Conservation (phyloP, 2,797 vertebrate species). For the Hydrolagus colliei region DNA sequence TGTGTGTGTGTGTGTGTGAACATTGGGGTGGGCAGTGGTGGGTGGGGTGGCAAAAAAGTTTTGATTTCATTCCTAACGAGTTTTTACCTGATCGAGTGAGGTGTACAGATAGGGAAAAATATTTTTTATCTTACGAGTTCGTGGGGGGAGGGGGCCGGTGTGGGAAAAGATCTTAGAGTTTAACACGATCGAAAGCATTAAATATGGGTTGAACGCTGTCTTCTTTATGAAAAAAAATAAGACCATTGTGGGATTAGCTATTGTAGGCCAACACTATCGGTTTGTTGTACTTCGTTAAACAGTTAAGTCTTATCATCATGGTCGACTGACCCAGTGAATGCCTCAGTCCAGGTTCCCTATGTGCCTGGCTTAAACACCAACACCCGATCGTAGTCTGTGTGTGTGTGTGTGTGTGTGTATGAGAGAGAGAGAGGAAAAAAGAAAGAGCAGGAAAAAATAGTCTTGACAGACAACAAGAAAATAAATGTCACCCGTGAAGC, state of each 20-base stretch:
- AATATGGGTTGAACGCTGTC: neutral
- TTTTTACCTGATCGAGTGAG: neutral
- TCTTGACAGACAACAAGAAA: conserved; percentile 9
- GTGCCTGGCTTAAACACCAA: neutral
- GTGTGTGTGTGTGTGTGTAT: neutral
- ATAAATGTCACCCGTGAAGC: conserved; percentile 34
- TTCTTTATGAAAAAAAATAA: neutral
- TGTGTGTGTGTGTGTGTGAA: no score
- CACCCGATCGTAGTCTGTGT: neutral
- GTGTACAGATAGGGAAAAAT: no score
- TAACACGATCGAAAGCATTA: neutral
- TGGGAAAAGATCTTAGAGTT: neutral
- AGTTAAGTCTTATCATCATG: conserved; percentile 25
- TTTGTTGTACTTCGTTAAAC: conserved; percentile 26
- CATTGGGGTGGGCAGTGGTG: no score
- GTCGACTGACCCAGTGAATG: conserved; percentile 22
- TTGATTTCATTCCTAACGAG: neutral
- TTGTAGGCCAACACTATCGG: conserved; percentile 25
- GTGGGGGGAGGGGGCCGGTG: no score
- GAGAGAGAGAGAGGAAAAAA: neutral
- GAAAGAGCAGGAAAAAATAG: neutral
- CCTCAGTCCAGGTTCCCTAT: conserved; percentile 21
- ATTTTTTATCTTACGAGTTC: neutral
- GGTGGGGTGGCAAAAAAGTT: neutral
- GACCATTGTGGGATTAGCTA: conserved; percentile 15